phyloP scores from a whole-genome alignment of 1,140 invertebrate genomes.

The Doryteuthis pealeii region DNA sequence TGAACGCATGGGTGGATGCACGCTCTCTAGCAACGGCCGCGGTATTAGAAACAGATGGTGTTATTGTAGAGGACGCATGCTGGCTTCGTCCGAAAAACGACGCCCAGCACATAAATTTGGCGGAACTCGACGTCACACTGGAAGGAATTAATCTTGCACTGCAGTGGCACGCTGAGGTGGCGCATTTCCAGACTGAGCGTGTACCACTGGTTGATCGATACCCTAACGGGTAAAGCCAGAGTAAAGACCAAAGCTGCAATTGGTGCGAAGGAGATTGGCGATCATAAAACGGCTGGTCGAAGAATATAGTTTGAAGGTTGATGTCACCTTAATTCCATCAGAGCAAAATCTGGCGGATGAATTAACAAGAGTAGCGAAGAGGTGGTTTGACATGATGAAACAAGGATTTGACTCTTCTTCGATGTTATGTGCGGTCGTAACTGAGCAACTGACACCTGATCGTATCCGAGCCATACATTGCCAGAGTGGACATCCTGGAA shows the following conservation, averaged over 20 bases:
- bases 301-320: background rate
- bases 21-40: background rate
- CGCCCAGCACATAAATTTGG: background rate
- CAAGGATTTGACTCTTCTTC: background rate
- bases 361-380: no score
- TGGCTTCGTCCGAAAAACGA: background rate
- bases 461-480: background rate
- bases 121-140: background rate
- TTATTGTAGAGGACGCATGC: background rate
- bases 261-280: no score
- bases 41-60: background rate
- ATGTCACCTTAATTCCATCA: no score
- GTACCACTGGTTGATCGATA: background rate
- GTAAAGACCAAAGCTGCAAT: background rate
- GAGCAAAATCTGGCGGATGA: no score
- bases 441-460: no score
- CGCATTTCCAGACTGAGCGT: background rate
- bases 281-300: no score
- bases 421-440: background rate
- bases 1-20: background rate
- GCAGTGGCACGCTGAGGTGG: background rate
- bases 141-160: background rate
- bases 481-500: background rate
- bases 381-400: no score
- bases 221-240: background rate